phyloP scores from a whole-genome alignment of 2,888 invertebrate genomes.

The Heliconius ismenius region DNA sequence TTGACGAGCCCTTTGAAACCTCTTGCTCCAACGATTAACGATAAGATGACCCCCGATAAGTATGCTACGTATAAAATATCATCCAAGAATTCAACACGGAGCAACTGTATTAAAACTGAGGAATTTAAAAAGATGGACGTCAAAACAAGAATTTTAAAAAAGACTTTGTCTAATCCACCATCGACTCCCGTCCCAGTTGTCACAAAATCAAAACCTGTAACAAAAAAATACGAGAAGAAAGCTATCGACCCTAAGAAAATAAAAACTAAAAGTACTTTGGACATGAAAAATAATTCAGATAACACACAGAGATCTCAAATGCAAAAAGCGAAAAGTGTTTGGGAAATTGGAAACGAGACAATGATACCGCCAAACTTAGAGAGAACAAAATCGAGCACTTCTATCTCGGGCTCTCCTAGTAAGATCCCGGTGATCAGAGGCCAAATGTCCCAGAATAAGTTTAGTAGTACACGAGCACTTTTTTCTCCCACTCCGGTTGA shows the following conservation, averaged over 20 bases:
- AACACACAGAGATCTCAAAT: conserved; percentile 71
- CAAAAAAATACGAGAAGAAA: conserved; percentile 74
- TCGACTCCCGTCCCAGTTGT: conserved; percentile 77
- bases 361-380: conserved; percentile 69
- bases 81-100: conserved; percentile 67
- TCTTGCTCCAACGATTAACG: conserved; percentile 58
- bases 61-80: conserved; percentile 79
- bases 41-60: conserved; percentile 75
- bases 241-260: conserved; percentile 69
- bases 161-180: conserved; percentile 79
- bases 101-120: conserved; percentile 70
- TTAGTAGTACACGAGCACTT: conserved; percentile 77
- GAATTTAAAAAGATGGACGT: conserved; percentile 79
- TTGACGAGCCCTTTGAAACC: conserved; percentile 71
- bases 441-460: conserved; percentile 77
- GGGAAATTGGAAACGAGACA: conserved; percentile 78
- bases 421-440: conserved; percentile 84
- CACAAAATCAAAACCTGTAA: conserved; percentile 69
- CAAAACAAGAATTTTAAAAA: conserved; percentile 80
- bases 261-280: conserved; percentile 68
- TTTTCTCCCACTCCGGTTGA: conserved; percentile 82
- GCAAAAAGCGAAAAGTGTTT: conserved; percentile 80
- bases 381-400: conserved; percentile 77
- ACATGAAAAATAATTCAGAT: conserved; percentile 65
- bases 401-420: conserved; percentile 82